These are phyloP conservation scores for Gasteruption jaculator DNA, from an alignment of 2,888 invertebrate species.

Conservation along the genomic window DNA sequence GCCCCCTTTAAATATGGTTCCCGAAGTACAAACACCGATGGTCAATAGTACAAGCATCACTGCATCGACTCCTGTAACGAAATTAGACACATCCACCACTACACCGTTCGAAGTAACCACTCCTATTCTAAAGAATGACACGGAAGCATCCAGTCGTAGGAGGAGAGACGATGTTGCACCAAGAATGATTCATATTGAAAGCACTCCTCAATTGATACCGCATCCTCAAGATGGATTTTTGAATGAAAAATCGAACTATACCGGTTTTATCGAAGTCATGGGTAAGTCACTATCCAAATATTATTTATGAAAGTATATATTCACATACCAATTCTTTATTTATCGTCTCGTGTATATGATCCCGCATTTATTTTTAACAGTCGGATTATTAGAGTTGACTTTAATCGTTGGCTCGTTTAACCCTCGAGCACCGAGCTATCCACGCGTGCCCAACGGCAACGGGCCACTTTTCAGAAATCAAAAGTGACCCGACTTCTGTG, in stretches of 20 bases:
- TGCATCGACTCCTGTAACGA: conserved; percentile 7
- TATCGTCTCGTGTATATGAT: too few species aligned
- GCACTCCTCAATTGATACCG: conserved; percentile 34
- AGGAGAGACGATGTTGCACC: conserved; percentile 35
- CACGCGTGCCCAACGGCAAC: too few species aligned
- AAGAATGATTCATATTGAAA: conserved; percentile 38
- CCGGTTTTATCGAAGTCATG: conserved; percentile 79
- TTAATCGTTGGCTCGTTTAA: too few species aligned
- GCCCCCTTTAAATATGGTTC: conserved; percentile 38
- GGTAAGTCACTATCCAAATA: conserved; percentile 55
- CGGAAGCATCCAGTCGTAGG: conserved; percentile 20
- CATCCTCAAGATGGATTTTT: conserved; percentile 68
- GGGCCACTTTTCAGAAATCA: too few species aligned
- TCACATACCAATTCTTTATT: too few species aligned
- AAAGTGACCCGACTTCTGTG: too few species aligned
- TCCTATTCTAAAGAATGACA: conserved; percentile 15
- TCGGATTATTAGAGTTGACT: too few species aligned
- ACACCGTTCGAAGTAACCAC: conserved; percentile 4
- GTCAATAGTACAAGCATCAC: conserved; percentile 9
- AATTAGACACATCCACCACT: conserved; percentile 19
- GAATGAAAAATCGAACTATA: conserved; percentile 75
- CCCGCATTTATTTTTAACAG: conserved; percentile 41
- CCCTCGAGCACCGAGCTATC: too few species aligned
- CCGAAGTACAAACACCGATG: conserved; percentile 30
- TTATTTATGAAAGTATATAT: background rate